Evolutionary conservation across 2,113 vertebrate genomes (phyloP), one percentile per base, ranked within the genome.

Genomic region (Alectura lathami): DNA sequence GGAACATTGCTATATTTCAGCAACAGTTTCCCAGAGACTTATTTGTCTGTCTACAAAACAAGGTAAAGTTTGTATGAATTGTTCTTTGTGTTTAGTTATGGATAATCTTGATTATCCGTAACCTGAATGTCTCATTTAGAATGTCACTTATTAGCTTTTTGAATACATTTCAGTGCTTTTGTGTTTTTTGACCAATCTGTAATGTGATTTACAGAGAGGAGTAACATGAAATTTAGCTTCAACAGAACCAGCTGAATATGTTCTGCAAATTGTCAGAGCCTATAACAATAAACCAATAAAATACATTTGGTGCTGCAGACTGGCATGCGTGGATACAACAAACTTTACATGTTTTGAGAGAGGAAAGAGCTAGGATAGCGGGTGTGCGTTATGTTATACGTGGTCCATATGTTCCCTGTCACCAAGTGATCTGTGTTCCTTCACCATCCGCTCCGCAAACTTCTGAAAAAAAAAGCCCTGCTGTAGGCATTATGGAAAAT

Each of bases 11-110:
- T 56, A 72, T 11, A 32, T 26, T 64, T 43, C 6, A 34, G 42
- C 2, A 16, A 10, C 0, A 0, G 8, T 5, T 62, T 30, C 47
- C 36, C 34, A 14, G 38, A 30, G 26, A 34, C 72, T n/a, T 24
- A 13, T 7, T 27, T 47, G 12, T 7, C 22, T 8, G 17, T 6
- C 47, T 36, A 2, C 11, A 11, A 45, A 32, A 30, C 6, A 11
- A 3, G 17, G 5, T 9, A 15, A 13, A 4, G 8, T 27, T 22
- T 13, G 27, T 9, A 30, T 3, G 6, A 40, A 24, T 9, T 26
- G 18, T 9, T 26, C 7, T 9, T 14, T 8, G 9, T 13, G 47
- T 26, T 34, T 53, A 47, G 50, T 26, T 3, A 23, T 14, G 22
- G 51, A 42, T 84, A 66, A 66, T 4, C 1, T 10, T 50, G 17